Evolutionary conservation across 2,888 invertebrate species (phyloP).

Genomic region (Scelioninae gen. 1): DNA sequence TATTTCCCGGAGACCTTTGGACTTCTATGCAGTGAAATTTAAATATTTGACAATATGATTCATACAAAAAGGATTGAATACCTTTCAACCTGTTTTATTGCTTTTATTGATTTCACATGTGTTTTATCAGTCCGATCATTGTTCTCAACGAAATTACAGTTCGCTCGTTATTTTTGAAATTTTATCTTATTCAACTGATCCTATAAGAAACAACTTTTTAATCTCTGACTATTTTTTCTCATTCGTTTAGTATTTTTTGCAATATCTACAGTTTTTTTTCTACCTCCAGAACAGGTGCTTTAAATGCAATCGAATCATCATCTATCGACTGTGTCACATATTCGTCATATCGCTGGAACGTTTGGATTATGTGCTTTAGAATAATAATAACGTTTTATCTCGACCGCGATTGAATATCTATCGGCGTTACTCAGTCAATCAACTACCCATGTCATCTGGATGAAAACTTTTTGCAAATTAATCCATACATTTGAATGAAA

Average conservation of each 20-base stretch:
- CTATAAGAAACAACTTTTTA: conserved; percentile 10
- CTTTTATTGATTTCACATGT: background rate
- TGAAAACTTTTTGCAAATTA: conserved; percentile 34
- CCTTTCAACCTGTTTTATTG: background rate
- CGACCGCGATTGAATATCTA: conserved; percentile 39
- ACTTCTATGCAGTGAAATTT: background rate
- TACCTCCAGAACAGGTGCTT: conserved; percentile 75
- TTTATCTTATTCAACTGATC: background rate
- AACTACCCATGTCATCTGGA: conserved; percentile 33
- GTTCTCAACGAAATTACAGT: background rate
- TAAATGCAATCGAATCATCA: conserved; percentile 78
- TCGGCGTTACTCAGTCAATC: conserved; percentile 46
- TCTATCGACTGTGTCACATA: conserved; percentile 74
- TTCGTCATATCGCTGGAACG: conserved; percentile 73
- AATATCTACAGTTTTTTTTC: conserved; percentile 17
- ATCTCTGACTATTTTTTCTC: background rate
- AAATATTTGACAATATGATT: background rate
- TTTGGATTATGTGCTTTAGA: conserved; percentile 73
- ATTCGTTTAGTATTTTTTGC: background rate
- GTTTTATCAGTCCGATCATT: background rate
- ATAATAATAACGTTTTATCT: conserved; percentile 76
- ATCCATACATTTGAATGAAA: conserved; percentile 30
- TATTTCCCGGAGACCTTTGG: background rate
- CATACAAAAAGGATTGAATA: background rate
- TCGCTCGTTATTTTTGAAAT: conserved; percentile 5